Evolutionary conservation across 2,113 vertebrate species (phyloP), one percentile per base, ranked within the genome.

Genomic region (Oreocharis arfaki): DNA sequence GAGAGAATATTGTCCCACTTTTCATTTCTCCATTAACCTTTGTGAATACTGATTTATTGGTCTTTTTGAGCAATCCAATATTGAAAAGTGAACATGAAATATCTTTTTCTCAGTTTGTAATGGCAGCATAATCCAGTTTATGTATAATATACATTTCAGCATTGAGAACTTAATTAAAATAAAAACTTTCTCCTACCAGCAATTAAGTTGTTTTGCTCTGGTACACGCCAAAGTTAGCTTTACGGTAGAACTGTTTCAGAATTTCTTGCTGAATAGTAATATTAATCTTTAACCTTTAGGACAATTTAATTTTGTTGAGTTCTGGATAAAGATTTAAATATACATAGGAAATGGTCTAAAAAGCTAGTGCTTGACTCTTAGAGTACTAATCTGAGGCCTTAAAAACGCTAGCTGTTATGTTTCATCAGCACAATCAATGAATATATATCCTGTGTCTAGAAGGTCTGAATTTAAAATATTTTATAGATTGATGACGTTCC

Each of bases 191-290:
- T 53, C 23, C 67, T 44, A 33, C 16, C 8, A 91, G 32, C 46
- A 93, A 53, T 94, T 92, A 90, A 73, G 47, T 69, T 26, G 33
- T 89, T 90, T 92, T 94, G 30, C 57, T 71, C 60, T 91, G 42
- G 12, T 84, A 70, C 64, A 64, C 24, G 87, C 22, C 47, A 90
- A 87, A 93, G 53, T 30, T 70, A 70, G 13, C 33, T 46, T 44
- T 84, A 64, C 46, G 49, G 39, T 35, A 67, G 53, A 49, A 79
- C 56, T 84, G 42, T 59, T 92, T 94, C 63, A 76, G 26, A 87
- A 87, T 55, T 84, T 93, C 59, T 91, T 93, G 35, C 42, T 89
- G 67, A 76, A 86, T 49, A 80, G 13, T 63, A 83, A 53, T 86
- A 91, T 21, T 87, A 64, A 78, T 92, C 52, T 85, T 74, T 77